Evolutionary conservation across 1,140 invertebrate species (phyloP).

Genomic region (Lasioglossum baleicum): DNA sequence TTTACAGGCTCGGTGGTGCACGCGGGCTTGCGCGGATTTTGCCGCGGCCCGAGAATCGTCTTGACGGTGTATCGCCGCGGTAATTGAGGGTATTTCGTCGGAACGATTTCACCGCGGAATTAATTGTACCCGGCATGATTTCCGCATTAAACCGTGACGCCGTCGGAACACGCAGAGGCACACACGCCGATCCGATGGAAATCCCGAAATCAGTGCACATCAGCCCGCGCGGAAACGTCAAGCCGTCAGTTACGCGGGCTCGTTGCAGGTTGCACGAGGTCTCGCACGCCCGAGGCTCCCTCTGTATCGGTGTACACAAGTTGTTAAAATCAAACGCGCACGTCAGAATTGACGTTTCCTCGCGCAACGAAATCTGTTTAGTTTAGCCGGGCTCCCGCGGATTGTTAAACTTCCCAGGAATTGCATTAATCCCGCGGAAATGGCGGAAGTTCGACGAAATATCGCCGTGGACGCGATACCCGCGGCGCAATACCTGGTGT

Average conservation of each 20-base stretch:
- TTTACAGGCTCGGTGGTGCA: neutral
- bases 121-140: conserved; percentile 48
- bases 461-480: neutral
- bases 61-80: neutral
- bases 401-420: conserved; percentile 42
- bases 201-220: conserved; percentile 48
- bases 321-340: conserved; percentile 48
- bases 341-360: conserved; percentile 49
- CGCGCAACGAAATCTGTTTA: conserved; percentile 44
- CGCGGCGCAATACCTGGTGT: neutral
- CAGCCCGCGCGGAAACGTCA: conserved; percentile 39
- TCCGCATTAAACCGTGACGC: conserved; percentile 31
- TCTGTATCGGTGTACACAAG: conserved; percentile 33
- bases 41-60: conserved; percentile 11
- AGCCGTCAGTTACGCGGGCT: conserved; percentile 39
- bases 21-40: neutral
- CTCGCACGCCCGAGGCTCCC: neutral
- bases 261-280: neutral
- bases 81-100: conserved; percentile 28
- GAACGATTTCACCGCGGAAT: conserved; percentile 42
- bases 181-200: conserved; percentile 9
- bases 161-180: neutral
- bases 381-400: conserved; percentile 40
- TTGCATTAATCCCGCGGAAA: conserved; percentile 44
- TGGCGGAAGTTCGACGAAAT: conserved; percentile 33